Evolutionary conservation across 2,113 vertebrate genomes (phyloP), one percentile per base, ranked within the genome.

Genomic region (Nestor notabilis): DNA sequence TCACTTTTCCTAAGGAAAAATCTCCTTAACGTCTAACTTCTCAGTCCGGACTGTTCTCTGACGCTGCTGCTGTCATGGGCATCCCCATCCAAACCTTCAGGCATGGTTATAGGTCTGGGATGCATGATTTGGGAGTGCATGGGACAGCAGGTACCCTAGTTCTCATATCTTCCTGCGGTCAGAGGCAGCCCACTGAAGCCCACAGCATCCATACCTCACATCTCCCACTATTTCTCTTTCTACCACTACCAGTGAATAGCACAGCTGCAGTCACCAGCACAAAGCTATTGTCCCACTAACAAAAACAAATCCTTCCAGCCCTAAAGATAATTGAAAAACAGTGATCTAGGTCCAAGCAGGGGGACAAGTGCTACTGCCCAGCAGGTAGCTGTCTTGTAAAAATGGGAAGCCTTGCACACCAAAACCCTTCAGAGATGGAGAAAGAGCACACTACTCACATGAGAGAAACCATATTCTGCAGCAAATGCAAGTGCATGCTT

Each of bases 81-180:
- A 87, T 7, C 20, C 25, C 63, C 46, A 64, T 2, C 46, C 79
- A 74, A 18, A 80, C 17, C 43, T 68, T 31, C 72, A 71, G 44
- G 35, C 7, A 1, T 17, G 9, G 69, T 0, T 86, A 35, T 17
- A 39, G 53, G 29, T 50, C 35, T 69, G 56, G 47, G 17, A 41
- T 4, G 6, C 1, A 19, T 2, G 5, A 20, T 10, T 46, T 5
- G 9, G 46, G 19, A 55, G 20, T 13, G 17, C 0, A 1, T 52
- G 63, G 37, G 25, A 27, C 44, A 55, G 47, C 37, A 74, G 28
- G 19, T 58, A 29, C n/a, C 37, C 7, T 1, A 24, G 44, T 2
- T 35, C 14, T 84, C 2, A 3, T 28, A 64, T 11, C 13, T 8
- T 68, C 2, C 53, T 61, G 49, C 18, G 23, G 35, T 50, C 66